A percentile compares a stretch with the other conserved stretches of the same genome.
Evolutionary conservation across 2,888 invertebrate species (phyloP).

Genomic region (Chymomyza caudatula): DNA sequence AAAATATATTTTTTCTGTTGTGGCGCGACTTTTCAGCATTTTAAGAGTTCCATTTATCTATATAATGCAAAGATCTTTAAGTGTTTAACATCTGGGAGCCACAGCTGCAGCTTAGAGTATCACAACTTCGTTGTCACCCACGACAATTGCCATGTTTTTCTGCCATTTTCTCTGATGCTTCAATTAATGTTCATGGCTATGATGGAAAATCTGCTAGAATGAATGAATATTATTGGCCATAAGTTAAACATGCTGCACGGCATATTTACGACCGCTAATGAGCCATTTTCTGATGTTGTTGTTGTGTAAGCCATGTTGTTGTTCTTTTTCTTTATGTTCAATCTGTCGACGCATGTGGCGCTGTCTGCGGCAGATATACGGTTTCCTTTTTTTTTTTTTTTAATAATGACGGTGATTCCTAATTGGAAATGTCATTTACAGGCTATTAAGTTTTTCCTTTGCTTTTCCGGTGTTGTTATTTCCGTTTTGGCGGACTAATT

Average conservation of each 20-base stretch:
- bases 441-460: slow-evolving; percentile 29
- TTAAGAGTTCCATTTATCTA: no score
- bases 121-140: no score
- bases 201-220: not conserved
- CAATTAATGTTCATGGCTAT: not conserved
- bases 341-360: no score
- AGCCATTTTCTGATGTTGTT: slow-evolving; percentile 28
- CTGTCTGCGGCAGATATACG: not conserved
- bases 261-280: slow-evolving; percentile 38
- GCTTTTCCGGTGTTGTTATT: not conserved
- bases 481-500: not conserved
- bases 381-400: not conserved
- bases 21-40: no score
- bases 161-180: not conserved
- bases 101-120: no score
- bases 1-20: no score
- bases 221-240: not conserved
- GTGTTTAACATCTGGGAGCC: no score
- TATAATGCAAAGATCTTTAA: no score
- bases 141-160: no score
- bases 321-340: slow-evolving; percentile 1
- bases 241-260: not conserved
- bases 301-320: not conserved
- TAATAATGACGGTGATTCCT: slow-evolving; percentile 6
- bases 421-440: slow-evolving; percentile 59